A percentile compares a stretch with the other conserved stretches of the same genome.
These are phyloP conservation scores for Lepeophtheirus salmonis DNA, from an alignment of 1,140 invertebrate species.

Conservation along the genomic window DNA sequence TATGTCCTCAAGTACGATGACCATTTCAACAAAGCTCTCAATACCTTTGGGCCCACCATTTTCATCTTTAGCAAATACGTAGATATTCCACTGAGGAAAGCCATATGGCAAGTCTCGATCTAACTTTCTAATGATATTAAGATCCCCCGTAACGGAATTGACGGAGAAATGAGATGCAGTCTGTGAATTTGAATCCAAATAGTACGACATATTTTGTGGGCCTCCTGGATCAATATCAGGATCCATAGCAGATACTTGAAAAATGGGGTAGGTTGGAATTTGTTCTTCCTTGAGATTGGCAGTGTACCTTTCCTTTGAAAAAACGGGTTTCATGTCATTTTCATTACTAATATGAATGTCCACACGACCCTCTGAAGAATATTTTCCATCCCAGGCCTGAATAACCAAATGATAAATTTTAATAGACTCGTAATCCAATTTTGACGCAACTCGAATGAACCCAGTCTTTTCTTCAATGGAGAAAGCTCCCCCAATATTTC, in stretches of 20 bases:
- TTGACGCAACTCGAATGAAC: conserved; percentile 50
- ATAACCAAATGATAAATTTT: conserved; percentile 31
- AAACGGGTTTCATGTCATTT: conserved; percentile 18
- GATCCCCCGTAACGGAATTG: conserved; percentile 18
- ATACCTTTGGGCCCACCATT: conserved; percentile 40
- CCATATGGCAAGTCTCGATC: conserved; percentile 71
- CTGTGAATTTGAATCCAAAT: conserved; percentile 30
- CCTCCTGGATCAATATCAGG: conserved; percentile 55
- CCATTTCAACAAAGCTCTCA: conserved; percentile 42
- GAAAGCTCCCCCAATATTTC: conserved; percentile 55
- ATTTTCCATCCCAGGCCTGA: conserved; percentile 26
- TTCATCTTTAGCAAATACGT: conserved; percentile 62
- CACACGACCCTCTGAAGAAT: neutral
- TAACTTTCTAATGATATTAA: conserved; percentile 27
- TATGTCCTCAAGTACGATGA: conserved; percentile 55
- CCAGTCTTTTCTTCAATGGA: conserved; percentile 54
- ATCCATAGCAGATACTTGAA: conserved; percentile 47
- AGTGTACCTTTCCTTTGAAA: conserved; percentile 5
- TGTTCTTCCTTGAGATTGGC: conserved; percentile 17
- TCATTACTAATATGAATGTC: conserved; percentile 13
- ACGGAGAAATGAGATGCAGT: conserved; percentile 14
- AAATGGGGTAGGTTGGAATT: conserved; percentile 17
- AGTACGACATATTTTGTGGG: conserved; percentile 55
- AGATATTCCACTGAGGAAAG: conserved; percentile 56
- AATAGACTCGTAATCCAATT: conserved; percentile 63